Base-by-base conservation (phyloP, 2,797 vertebrate species). In the Rachycentron canadum region DNA sequence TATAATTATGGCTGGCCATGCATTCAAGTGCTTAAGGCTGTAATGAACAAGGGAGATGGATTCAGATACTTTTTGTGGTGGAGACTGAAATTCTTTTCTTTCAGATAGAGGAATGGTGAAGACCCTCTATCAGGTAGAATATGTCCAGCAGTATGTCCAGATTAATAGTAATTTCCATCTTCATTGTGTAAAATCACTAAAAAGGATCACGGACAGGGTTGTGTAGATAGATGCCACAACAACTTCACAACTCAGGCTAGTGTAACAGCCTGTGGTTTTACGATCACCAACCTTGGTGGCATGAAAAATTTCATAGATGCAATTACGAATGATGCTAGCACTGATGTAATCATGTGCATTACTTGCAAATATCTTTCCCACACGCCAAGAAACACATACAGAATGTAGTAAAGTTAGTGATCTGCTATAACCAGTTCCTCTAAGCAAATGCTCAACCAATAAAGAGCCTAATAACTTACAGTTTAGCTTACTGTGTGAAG, bases 41-140 rank as follows among this genome's bases (percentile, higher is more conserved):
- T 58, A 70, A 75, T 85, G 80, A 87, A 81, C 71, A 82, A 73
- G 23, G 34, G 69, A 76, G 67, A 75, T 62, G 62, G 56, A 78
- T 21, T 34, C 59, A 73, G 76, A 66, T 69, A 52, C 74, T 72
- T 63, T 52, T 66, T 69, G 40, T 41, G 23, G 40, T 60, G 49
- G 38, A 69, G 36, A 64, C 26, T 50, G 50, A 1, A 57, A 14
- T 28, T 63, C 19, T 28, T 47, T 32, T 63, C 17, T 21, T 36
- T 2, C 17, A 45, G 17, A 45, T 21, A 68, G 43, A 59, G 23
- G 57, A 34, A 28, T 2, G 30, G 10, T 13, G 10, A 58, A n/a
- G 34, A 16, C 7, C 40, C 7, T n/a, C 4, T 50, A 16, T 58
- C 21, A 50, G 40, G 16, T 28, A 56, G 17, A 26, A 50, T 40